phyloP scores from a whole-genome alignment of 92 coral and sea anemone species.

The Palythoa heliodiscus region DNA sequence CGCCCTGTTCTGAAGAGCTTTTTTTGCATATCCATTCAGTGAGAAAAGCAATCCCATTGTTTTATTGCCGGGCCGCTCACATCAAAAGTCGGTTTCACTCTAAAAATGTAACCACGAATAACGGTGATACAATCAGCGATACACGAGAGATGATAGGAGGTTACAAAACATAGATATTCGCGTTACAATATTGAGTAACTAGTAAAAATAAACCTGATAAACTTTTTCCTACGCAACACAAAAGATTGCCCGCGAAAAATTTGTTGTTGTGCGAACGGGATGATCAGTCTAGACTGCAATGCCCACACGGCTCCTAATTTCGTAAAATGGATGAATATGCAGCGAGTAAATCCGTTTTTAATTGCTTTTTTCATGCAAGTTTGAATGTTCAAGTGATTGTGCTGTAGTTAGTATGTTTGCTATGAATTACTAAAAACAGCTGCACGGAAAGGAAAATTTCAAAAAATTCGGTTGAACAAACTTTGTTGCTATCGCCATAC shows the following conservation, averaged over 20 bases:
- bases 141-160: slow-evolving; percentile 18
- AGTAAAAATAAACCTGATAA: slow-evolving; percentile 5
- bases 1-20: slow-evolving; percentile 34
- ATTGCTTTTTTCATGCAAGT: slow-evolving; percentile 27
- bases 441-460: background rate
- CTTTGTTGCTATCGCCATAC: background rate
- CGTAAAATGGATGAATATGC: background rate
- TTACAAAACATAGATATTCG: slow-evolving; percentile 1
- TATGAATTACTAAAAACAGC: slow-evolving; percentile 8
- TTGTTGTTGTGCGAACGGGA: background rate
- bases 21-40: slow-evolving; percentile 43
- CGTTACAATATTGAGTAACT: slow-evolving; percentile 1
- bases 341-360: slow-evolving; percentile 26
- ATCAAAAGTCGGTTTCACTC: background rate
- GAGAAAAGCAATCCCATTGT: background rate
- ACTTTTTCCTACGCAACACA: background rate
- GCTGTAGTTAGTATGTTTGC: slow-evolving; percentile 8
- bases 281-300: background rate
- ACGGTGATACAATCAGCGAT: slow-evolving; percentile 20
- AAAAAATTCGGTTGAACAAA: background rate
- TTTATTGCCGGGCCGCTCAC: background rate
- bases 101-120: slow-evolving; percentile 2
- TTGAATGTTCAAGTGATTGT: slow-evolving; percentile 26
- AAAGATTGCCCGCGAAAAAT: slow-evolving; percentile 11
- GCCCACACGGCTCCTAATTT: background rate